These are phyloP conservation scores for Megalops cyprinoides DNA, from an alignment of 2,797 vertebrate genomes.

Conservation along the genomic window DNA sequence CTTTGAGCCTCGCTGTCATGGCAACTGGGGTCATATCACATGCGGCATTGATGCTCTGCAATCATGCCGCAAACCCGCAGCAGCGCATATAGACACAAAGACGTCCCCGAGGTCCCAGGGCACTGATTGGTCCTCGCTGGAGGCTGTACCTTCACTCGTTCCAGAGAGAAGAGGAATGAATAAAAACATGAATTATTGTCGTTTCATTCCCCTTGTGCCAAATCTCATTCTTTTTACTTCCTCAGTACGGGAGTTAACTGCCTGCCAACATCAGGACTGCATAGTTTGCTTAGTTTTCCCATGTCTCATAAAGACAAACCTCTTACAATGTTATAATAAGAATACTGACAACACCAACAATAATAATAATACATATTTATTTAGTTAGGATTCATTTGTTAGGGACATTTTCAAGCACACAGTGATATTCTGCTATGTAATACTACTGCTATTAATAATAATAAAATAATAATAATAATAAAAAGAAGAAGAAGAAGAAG, in stretches of 20 bases:
- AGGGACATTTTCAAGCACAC: too few species aligned
- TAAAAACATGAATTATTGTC: neutral
- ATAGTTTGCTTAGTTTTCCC: neutral
- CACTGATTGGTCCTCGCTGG: neutral
- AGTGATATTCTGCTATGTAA: too few species aligned
- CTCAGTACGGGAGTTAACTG: neutral
- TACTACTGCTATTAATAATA: neutral
- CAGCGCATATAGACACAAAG: slow-evolving; percentile 31
- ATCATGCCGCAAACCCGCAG: slow-evolving; percentile 49
- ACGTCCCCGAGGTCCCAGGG: slow-evolving; percentile 34
- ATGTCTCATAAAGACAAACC: neutral
- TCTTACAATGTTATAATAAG: neutral
- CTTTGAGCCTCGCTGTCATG: slow-evolving; percentile 57
- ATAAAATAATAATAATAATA: too few species aligned
- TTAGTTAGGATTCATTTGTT: too few species aligned
- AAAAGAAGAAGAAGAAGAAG: too few species aligned
- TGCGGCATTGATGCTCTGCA: slow-evolving; percentile 52
- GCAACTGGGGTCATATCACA: slow-evolving; percentile 60
- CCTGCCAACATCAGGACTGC: neutral
- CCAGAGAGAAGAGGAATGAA: neutral
- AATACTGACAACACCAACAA: too few species aligned
- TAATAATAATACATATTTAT: neutral
- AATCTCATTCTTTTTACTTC: neutral
- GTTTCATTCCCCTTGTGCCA: neutral
- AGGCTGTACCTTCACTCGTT: neutral